Percentiles rank a stretch among this genome's conserved stretches.
Evolutionary conservation across 2,888 invertebrate species (phyloP).

Genomic region (Rhorus exstirpatorius): DNA sequence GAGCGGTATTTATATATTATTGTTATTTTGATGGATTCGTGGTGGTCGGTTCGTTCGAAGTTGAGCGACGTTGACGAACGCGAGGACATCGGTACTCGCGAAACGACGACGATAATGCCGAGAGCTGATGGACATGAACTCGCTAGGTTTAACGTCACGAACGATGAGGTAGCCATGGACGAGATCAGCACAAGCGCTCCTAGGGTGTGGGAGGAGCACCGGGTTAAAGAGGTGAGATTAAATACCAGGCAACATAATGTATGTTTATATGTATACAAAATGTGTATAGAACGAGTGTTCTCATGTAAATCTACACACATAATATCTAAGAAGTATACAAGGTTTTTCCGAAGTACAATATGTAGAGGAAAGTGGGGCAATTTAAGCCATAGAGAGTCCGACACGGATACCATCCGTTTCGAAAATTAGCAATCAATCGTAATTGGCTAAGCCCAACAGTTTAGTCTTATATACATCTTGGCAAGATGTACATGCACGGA

Average conservation of each 20-base stretch:
- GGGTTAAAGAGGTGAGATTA: slow-evolving; percentile 75
- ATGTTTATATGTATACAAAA: slow-evolving; percentile 2
- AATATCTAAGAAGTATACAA: no score
- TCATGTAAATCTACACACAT: no score
- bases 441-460: no score
- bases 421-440: no score
- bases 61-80: slow-evolving; percentile 49
- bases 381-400: no score
- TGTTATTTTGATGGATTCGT: slow-evolving; percentile 52
- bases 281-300: no score
- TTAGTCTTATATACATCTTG: no score
- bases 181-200: slow-evolving; percentile 67
- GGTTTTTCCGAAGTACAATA: no score
- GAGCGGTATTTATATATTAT: slow-evolving; percentile 15
- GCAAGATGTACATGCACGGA: no score
- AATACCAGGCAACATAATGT: no score
- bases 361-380: no score
- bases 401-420: no score
- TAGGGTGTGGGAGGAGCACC: slow-evolving; percentile 75
- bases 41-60: slow-evolving; percentile 27
- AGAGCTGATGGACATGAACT: slow-evolving; percentile 26
- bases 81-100: slow-evolving; percentile 34
- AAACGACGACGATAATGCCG: slow-evolving; percentile 31
- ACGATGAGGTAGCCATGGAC: slow-evolving; percentile 73
- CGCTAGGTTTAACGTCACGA: slow-evolving; percentile 35